Evolutionary conservation across 2,797 vertebrate genomes (phyloP), one percentile per base, ranked within the genome.

Genomic region (Decapterus maruadsi): DNA sequence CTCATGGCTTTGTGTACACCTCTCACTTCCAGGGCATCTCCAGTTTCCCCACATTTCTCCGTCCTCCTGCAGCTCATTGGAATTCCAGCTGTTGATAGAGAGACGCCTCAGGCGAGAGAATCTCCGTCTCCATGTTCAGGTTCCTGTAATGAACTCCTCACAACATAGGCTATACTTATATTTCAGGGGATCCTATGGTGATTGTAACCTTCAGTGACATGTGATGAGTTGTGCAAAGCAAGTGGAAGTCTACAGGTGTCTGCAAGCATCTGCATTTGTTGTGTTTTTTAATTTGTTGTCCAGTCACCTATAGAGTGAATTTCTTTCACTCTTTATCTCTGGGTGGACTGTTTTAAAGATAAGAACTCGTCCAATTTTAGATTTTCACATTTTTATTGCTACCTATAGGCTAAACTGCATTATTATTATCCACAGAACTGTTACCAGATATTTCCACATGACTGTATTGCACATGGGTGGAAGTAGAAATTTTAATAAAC

Each of bases 31-130:
- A 81, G 75, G 66, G 53, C 70, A 14, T 86, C 87, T 90, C 87
- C 74, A 59, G 85, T 90, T 91, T 90, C 88, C 84, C 84, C 67
- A 68, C 71, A 3, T 46, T 29, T 72, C 72, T 46, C 72, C 29
- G 17, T 83, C 75, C 73, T 75, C 69, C 72, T 36, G 72, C 80
- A 45, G 70, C 66, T 63, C 68, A 2, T 8, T 82, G 78, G 80
- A 85, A 89, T 90, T 87, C 89, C 76, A 63, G 46, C 83, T 74
- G 87, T 53, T 89, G 90, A 91, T 68, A 13, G 87, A 81, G 59
- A 26, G 42, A 14, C 1, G 78, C 86, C 82, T 14, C 54, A 3
- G 81, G 87, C 75, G 0, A 48, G 45, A 75, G 63, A 4, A 72
- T 57, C 70, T 22, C 53, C 19, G 1, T 81, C 58, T 67, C 66